Percentiles rank a stretch among this genome's conserved stretches.
phyloP scores from a whole-genome alignment of 2,113 vertebrate species.

The Egretta garzetta region DNA sequence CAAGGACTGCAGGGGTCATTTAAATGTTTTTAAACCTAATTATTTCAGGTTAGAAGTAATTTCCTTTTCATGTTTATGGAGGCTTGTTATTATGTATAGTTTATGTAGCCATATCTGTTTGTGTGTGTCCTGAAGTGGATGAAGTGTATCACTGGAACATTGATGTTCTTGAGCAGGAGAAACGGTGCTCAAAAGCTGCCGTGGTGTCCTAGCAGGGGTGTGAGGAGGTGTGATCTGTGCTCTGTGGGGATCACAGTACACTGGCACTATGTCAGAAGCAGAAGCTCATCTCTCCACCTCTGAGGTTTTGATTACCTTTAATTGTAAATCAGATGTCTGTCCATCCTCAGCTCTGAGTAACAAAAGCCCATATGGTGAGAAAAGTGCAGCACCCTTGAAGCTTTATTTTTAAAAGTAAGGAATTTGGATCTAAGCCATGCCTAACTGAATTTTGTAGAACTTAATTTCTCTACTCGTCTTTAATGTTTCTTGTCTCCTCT shows the following conservation, averaged over 20 bases:
- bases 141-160: neutral
- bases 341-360: neutral
- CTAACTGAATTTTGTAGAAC: neutral
- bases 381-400: neutral
- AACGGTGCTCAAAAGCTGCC: neutral
- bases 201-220: neutral
- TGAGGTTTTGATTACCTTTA: neutral
- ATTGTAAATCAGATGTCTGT: neutral
- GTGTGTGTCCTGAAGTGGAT: neutral
- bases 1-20: neutral
- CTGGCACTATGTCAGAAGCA: neutral
- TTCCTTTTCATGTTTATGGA: neutral
- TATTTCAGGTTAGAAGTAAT: neutral
- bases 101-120: neutral
- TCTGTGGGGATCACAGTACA: neutral
- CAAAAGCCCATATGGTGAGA: neutral
- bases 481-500: neutral
- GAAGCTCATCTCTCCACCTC: neutral
- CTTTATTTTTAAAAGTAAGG: neutral
- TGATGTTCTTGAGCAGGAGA: neutral
- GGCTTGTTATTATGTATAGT: neutral
- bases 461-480: neutral
- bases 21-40: neutral
- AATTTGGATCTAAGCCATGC: neutral
- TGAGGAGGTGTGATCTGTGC: rapidly evolving